Evolutionary conservation across 2,797 vertebrate species (phyloP), one percentile per base, ranked within the genome.

Genomic region (Sebastes kiyomatsui): DNA sequence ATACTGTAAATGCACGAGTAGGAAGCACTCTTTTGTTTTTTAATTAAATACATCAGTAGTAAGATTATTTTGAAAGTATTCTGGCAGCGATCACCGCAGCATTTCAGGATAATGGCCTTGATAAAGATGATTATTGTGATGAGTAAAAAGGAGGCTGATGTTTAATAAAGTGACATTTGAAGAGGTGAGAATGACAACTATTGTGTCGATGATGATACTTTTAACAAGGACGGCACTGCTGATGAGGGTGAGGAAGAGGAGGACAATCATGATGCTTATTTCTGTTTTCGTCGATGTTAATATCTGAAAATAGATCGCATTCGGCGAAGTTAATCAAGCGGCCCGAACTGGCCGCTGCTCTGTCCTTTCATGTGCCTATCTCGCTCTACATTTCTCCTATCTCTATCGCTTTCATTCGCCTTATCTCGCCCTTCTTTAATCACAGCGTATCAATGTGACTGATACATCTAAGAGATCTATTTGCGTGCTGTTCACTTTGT

Each of bases 351-450:
- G 81, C 83, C 80, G 67, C 68, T 77, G 82, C 83, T 86, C 81
- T 67, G 61, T 88, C 74, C 83, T 90, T 94, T 89, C 56, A 88
- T 86, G 68, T 90, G 80, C 72, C 79, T 87, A 72, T 92, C 85
- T 90, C 78, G 8, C 65, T 79, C 75, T 72, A 79, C 65, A 67
- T 82, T 82, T 76, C 83, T 79, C 75, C 80, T 42, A 84, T 90
- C 78, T 88, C 84, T 73, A 70, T 84, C 80, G 72, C 78, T 87
- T 85, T 87, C 80, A 83, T 90, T 88, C 68, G 80, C 78, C 88
- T 90, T 87, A 89, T 91, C 87, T 67, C 66, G 14, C 64, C 65
- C 64, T 72, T 78, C 90, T 93, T 87, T 93, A 89, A 91, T 93
- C 90, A 91, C 72, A 60, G 78, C 72, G 81, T 80, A 92, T 91